Base-by-base conservation (phyloP, 2,797 vertebrate species). In the Polyboroides typus region DNA sequence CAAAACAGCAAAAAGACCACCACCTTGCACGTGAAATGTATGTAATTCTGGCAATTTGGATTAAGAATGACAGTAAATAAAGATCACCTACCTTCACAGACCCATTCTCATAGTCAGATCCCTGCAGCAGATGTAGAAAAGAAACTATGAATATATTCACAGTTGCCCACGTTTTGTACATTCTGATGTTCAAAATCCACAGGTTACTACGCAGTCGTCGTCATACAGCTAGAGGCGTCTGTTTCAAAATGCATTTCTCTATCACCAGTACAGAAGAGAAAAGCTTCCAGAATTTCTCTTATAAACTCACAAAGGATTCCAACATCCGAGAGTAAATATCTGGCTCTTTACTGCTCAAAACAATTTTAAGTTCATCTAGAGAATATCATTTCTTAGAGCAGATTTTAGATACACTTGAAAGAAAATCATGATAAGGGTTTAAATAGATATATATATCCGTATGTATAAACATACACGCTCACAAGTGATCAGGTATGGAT, bases 71-170 rank as follows among this genome's bases (percentile, higher is more conserved):
- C 38, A 70, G 52, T 34, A 93, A 94, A 89, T 40, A 82, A 91
- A 96, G 89, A 62, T 94, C 86, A 96, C 98, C 81, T 98, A 98
- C 98, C 98, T 97, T 98, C 84, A 97, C 80, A 89, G 97, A 95
- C 94, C 96, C 97, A 74, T 95, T 98, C 88, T 98, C 97, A 89
- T 97, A 96, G 62, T 97, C 97, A 91, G 97, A 98, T 93, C 97
- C 97, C 86, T 97, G 98, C 63, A 98, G 90, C 88, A 98, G 96
- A 71, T 98, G 98, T 47, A 98, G 93, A 76, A 91, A 96, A 82
- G 95, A 98, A 94, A 98, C 93, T 59, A 98, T 87, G 81, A 98
- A 96, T 95, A 98, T 90, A 95, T 98, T 98, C 96, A 97, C 86
- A 95, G 95, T 67, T 92, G 85, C 96, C 97, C 98, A 98, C 85